Base-by-base conservation (phyloP, 2,888 invertebrate genomes). In the Theristus sp. region DNA sequence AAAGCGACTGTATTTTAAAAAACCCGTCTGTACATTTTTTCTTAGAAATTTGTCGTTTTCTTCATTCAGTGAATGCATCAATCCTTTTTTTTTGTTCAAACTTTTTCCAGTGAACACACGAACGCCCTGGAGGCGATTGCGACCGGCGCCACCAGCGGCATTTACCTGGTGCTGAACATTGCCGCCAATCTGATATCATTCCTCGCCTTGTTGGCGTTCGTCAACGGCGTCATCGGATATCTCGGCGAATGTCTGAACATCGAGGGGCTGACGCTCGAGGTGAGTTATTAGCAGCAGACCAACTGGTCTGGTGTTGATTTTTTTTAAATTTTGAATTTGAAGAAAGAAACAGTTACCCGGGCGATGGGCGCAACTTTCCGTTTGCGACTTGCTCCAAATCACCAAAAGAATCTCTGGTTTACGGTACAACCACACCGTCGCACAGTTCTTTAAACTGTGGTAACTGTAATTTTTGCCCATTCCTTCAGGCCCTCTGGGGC, bases 161-260 rank as follows among this genome's bases (percentile, higher is more conserved):
- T 87, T 2, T 78, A 82, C 0, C 79, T 94, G 2, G 82, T 91
- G 22, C 78, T 86, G 10, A 87, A 87, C 67, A 88, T 94, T 63
- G 81, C 85, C 3, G 88, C 89, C 13, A 91, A 89, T 69, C 80
- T 94, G 20, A 84, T 93, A 0, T 89, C 89, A 0, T 91, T 91
- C 70, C 82, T 91, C 0, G 83, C 91, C 0, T 82, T 89, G 64
- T 80, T 93, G 1, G 82, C 85, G 1, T 88, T 91, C 71, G 65
- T 87, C 0, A 88, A 93, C 75, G 83, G 83, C 0, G 69, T 87
- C 0, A 76, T 91, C 1, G 80, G 80, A 1, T 93, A 89, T 85
- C 77, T 86, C 60, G 89, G 89, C 20, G 2, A n/a, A 2, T 26
- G 20, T 1, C 38, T 57, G 13, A 26, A n/a, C 26, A 2, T 38